A percentile compares a stretch with the other conserved stretches of the same genome.
These are phyloP conservation scores for Pterostichus madidus DNA, from an alignment of 2,888 invertebrate species.

Conservation along the genomic window DNA sequence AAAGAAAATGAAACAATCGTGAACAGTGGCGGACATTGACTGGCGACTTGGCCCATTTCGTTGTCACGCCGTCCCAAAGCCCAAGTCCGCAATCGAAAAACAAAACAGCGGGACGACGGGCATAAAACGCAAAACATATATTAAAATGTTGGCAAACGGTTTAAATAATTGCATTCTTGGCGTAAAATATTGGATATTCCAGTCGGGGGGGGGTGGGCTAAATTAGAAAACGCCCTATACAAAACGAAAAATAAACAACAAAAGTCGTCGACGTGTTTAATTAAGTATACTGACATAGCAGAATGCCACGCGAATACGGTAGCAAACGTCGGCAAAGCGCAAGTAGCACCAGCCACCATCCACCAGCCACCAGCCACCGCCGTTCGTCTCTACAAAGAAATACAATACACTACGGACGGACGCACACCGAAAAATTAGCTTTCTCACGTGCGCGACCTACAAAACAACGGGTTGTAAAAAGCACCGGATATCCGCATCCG, in stretches of 20 bases:
- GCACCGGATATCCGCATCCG: constrained; percentile 42
- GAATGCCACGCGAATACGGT: constrained; percentile 51
- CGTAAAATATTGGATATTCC: constrained; percentile 65
- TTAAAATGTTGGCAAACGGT: constrained; percentile 65
- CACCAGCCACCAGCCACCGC: constrained; percentile 1
- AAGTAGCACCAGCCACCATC: constrained; percentile 10
- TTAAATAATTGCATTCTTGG: constrained; percentile 66
- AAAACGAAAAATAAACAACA: constrained; percentile 63
- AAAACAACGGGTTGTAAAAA: constrained; percentile 44
- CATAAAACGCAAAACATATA: constrained; percentile 59
- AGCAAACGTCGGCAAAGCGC: constrained; percentile 18
- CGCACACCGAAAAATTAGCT: constrained; percentile 60
- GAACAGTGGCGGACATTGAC: constrained; percentile 10
- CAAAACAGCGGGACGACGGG: constrained; percentile 22
- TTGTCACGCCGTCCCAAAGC: background rate
- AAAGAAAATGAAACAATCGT: constrained; percentile 30
- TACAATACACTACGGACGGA: constrained; percentile 55
- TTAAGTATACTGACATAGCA: constrained; percentile 66
- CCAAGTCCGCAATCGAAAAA: constrained; percentile 24
- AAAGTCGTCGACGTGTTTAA: constrained; percentile 64
- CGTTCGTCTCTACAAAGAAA: constrained; percentile 48
- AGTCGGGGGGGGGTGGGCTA: constrained; percentile 60
- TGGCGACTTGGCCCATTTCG: constrained; percentile 1
- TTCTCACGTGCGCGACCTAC: constrained; percentile 59
- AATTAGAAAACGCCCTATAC: constrained; percentile 66